These are phyloP conservation scores for Girardia tigrina DNA, from an alignment of 2,888 invertebrate genomes.

Conservation along the genomic window DNA sequence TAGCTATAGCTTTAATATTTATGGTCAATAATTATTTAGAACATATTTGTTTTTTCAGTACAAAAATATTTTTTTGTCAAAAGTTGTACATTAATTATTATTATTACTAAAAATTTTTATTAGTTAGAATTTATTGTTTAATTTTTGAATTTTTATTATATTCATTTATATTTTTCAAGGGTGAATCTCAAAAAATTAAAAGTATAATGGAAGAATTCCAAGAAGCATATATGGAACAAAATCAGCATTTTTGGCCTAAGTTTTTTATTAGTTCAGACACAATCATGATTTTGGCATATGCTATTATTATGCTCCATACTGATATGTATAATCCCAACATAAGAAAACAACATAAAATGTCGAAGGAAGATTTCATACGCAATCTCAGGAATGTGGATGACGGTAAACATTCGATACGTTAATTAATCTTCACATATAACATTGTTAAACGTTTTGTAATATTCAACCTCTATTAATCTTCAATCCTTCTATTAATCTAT, in stretches of 20 bases:
- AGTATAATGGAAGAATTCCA: conserved; percentile 65
- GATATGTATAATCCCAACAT: conserved; percentile 92
- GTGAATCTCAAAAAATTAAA: conserved; percentile 93
- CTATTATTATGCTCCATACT: conserved; percentile 96
- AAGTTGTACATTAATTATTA: too few relatives aligned
- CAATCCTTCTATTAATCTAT: too few relatives aligned
- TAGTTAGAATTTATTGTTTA: background rate
- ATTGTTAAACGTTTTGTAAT: too few relatives aligned
- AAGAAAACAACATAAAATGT: conserved; percentile 85
- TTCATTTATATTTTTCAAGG: conserved; percentile 49
- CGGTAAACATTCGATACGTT: background rate
- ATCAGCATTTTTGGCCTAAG: conserved; percentile 31
- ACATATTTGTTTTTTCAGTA: too few relatives aligned
- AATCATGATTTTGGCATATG: conserved; percentile 66
- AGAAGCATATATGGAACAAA: conserved; percentile 30
- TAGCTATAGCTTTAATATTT: too few relatives aligned
- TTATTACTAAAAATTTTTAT: too few relatives aligned
- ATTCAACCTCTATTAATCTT: too few relatives aligned
- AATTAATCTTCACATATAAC: too few relatives aligned
- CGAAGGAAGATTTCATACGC: conserved; percentile 79
- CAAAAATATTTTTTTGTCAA: too few relatives aligned
- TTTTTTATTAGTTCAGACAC: conserved; percentile 49
- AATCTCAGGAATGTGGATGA: conserved; percentile 62
- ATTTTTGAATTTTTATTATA: background rate
- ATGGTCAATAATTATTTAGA: too few relatives aligned